Percentiles rank a stretch among this genome's conserved stretches.
Evolutionary conservation across 2,888 invertebrate species (phyloP).

Genomic region (Ypsolopha scabrella): DNA sequence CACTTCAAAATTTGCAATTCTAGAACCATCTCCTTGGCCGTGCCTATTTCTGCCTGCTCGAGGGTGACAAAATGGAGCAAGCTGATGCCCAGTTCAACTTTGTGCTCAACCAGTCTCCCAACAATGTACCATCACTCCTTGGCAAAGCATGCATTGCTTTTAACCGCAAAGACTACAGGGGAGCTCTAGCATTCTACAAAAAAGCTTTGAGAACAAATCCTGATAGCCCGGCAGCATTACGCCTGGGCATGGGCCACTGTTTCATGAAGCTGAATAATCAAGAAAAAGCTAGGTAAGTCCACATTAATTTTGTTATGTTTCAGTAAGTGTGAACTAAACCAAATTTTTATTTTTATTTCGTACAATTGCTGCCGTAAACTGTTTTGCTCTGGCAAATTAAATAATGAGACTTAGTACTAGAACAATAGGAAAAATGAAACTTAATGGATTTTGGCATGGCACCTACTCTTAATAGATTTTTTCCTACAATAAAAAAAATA

Average conservation of each 20-base stretch:
- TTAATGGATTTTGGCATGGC: too few relatives aligned
- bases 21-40: conserved; percentile 97
- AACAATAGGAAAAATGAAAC: too few relatives aligned
- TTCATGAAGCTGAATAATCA: conserved; percentile 96
- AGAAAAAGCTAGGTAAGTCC: conserved; percentile 87
- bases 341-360: too few relatives aligned
- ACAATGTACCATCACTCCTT: conserved; percentile 95
- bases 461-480: too few relatives aligned
- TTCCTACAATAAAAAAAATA: too few relatives aligned
- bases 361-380: too few relatives aligned
- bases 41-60: conserved; percentile 97
- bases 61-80: conserved; percentile 99
- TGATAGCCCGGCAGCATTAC: conserved; percentile 95
- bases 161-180: conserved; percentile 96
- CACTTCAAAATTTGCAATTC: conserved; percentile 9
- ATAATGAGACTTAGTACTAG: too few relatives aligned
- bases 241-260: conserved; percentile 98
- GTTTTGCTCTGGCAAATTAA: too few relatives aligned
- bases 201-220: conserved; percentile 97
- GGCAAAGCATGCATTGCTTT: conserved; percentile 99
- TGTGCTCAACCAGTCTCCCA: conserved; percentile 94
- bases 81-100: conserved; percentile 99
- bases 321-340: too few relatives aligned
- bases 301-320: background rate
- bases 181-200: conserved; percentile 97